Evolutionary conservation across 1,140 invertebrate species (phyloP).

Genomic region (Meloidogyne hapla): DNA sequence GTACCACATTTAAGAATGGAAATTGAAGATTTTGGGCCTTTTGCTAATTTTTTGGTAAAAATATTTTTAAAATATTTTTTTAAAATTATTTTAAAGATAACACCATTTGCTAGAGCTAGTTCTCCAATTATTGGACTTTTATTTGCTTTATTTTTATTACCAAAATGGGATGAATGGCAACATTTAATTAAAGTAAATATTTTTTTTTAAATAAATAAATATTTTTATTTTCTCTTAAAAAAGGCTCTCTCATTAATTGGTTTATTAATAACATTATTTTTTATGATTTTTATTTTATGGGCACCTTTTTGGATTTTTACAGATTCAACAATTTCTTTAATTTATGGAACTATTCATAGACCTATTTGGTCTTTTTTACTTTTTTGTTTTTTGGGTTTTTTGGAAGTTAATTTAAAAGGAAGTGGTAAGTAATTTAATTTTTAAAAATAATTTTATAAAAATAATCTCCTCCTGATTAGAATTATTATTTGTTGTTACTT

Average conservation of each 20-base stretch:
- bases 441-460: no score
- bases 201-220: not conserved
- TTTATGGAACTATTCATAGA: conserved; percentile 37
- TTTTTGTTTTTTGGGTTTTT: conserved; percentile 21
- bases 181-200: conserved; percentile 17
- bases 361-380: conserved; percentile 39
- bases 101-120: not conserved
- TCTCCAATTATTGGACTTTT: conserved; percentile 15
- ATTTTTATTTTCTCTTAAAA: not conserved
- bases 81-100: not conserved
- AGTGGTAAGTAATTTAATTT: conserved; percentile 38
- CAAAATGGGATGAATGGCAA: conserved; percentile 9
- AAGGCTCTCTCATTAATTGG: conserved; percentile 22
- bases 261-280: conserved; percentile 8
- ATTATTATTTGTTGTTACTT: no score
- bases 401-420: conserved; percentile 29
- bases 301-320: conserved; percentile 39
- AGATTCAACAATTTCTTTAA: conserved; percentile 2
- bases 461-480: no score
- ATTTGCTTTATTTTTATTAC: conserved; percentile 9
- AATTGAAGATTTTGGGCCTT: conserved; percentile 31
- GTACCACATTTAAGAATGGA: conserved; percentile 41
- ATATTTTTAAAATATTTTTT: no score
- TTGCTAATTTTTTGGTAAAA: conserved; percentile 41
- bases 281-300: conserved; percentile 37